Conservation (phyloP, 2,797 vertebrate species). For the Poliocrania exsul region DNA sequence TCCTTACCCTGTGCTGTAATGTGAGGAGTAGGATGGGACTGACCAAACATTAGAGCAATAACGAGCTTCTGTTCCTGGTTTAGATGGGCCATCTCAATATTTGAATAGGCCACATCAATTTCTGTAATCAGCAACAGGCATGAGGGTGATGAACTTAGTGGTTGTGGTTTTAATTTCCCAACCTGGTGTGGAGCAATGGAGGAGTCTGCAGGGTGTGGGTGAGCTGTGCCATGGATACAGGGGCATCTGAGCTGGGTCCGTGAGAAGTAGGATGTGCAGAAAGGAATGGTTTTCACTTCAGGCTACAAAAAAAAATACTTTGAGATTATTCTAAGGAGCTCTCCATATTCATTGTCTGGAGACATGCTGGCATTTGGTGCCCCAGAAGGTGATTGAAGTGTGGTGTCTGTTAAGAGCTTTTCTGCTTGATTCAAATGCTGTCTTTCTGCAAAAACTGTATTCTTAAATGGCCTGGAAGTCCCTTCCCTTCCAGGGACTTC, state of each 20-base stretch:
- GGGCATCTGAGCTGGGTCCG: not conserved
- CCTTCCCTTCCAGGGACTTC: not conserved
- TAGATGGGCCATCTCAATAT: not conserved
- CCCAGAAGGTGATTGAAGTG: not conserved
- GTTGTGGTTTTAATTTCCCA: not conserved
- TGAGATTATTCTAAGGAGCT: not conserved
- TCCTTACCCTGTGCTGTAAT: not conserved
- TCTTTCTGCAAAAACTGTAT: not conserved
- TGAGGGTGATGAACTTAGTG: not conserved
- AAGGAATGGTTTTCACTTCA: not conserved
- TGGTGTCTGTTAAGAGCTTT: not conserved
- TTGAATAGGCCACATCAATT: not conserved
- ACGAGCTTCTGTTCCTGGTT: not conserved
- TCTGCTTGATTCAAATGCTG: not conserved
- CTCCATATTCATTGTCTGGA: not conserved
- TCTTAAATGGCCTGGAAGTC: not conserved
- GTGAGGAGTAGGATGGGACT: rapidly evolving
- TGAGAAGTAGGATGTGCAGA: not conserved
- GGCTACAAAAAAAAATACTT: not conserved
- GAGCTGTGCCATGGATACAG: not conserved
- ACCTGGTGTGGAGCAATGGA: not conserved
- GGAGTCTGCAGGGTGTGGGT: not conserved
- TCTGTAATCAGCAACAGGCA: not conserved
- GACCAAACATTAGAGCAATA: not conserved
- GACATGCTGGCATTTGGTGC: not conserved